These are phyloP conservation scores for Belgica antarctica DNA, from an alignment of 2,888 invertebrate species.

Conservation along the genomic window DNA sequence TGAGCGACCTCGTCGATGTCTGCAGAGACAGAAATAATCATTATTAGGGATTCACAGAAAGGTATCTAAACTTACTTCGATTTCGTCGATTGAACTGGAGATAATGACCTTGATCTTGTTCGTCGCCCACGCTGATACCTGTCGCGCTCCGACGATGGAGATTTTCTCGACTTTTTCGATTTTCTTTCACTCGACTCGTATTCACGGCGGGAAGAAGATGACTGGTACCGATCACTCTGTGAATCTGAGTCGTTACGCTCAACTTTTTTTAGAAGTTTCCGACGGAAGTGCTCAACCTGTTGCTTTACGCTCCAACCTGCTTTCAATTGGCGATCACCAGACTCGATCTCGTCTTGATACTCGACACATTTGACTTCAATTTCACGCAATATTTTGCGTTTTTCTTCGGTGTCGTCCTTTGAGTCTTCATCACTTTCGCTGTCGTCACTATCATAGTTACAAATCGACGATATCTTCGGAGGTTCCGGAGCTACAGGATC, in stretches of 20 bases:
- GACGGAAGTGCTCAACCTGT: conserved; percentile 86
- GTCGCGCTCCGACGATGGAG: conserved; percentile 30
- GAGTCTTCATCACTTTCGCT: conserved; percentile 53
- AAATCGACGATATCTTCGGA: conserved; percentile 50
- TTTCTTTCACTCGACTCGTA: not conserved
- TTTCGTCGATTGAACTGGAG: not conserved
- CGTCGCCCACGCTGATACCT: conserved; percentile 8
- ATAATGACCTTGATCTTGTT: conserved; percentile 5
- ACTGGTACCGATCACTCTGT: conserved; percentile 32
- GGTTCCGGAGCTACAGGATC: conserved; percentile 57
- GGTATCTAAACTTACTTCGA: conserved; percentile 29
- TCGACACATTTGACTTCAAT: conserved; percentile 93
- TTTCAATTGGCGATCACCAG: conserved; percentile 71
- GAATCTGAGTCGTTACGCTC: conserved; percentile 36
- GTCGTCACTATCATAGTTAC: conserved; percentile 51
- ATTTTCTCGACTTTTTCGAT: conserved; percentile 9
- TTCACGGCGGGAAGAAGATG: conserved; percentile 19
- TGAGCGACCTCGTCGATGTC: conserved; percentile 19
- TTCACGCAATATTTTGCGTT: conserved; percentile 76
- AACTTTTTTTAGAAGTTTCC: conserved; percentile 73
- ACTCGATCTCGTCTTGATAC: conserved; percentile 94
- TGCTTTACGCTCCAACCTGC: conserved; percentile 72
- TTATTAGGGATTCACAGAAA: not conserved
- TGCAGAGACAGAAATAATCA: not conserved
- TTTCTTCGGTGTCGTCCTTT: conserved; percentile 59